These are phyloP conservation scores for Phenganax marumi DNA, from an alignment of 92 coral and sea anemone genomes.

Conservation along the genomic window DNA sequence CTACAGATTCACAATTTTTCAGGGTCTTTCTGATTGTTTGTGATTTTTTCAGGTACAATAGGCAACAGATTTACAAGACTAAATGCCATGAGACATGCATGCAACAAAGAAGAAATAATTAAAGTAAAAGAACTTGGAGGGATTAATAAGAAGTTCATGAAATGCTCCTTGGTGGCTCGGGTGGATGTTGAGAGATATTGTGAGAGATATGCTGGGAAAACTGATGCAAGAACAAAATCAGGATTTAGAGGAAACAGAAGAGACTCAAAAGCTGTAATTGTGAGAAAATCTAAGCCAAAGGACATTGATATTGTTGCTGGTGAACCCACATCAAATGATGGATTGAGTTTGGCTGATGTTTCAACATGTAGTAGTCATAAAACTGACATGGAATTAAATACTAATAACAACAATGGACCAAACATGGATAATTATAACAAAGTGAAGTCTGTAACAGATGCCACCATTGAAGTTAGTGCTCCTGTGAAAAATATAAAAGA, in stretches of 20 bases:
- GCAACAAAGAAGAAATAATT: constrained; percentile 16
- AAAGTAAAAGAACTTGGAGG: constrained; percentile 32
- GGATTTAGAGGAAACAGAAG: not conserved
- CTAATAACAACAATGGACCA: no score
- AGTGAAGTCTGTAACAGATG: no score
- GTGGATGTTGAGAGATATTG: constrained; percentile 17
- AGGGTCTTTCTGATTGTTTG: not conserved
- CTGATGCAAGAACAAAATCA: not conserved
- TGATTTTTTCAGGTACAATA: constrained; percentile 5
- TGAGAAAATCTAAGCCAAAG: not conserved
- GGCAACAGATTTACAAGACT: constrained; percentile 14
- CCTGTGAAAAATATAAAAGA: no score
- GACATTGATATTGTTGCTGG: not conserved
- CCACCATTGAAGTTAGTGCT: no score
- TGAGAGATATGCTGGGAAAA: constrained; percentile 1
- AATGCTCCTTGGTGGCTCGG: constrained; percentile 25
- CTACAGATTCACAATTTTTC: no score
- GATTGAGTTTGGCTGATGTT: no score
- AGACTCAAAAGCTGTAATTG: not conserved
- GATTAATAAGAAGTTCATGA: not conserved
- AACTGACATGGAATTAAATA: no score
- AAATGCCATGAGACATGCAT: constrained; percentile 24
- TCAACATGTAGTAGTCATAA: no score
- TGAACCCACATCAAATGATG: not conserved
- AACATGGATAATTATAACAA: no score